These are phyloP conservation scores for Emberiza fucata DNA, from an alignment of 2,113 vertebrate genomes.

Conservation along the genomic window DNA sequence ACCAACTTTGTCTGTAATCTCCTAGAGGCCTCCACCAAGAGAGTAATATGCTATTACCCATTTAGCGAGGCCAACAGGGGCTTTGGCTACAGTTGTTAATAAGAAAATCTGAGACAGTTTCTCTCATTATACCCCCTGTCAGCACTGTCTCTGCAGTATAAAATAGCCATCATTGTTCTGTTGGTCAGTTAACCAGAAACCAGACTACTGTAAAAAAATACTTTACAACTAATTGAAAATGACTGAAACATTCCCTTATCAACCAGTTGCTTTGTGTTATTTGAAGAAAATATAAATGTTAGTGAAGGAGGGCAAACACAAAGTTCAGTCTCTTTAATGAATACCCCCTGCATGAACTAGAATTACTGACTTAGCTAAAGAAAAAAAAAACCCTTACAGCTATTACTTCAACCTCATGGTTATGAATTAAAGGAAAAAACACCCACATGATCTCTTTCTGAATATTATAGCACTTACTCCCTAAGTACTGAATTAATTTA, in stretches of 20 bases:
- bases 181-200: constrained; percentile 79
- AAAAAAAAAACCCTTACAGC: not conserved
- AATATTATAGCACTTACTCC: constrained; percentile 17
- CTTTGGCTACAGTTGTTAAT: constrained; percentile 80
- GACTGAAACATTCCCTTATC: constrained; percentile 74
- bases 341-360: constrained; percentile 7
- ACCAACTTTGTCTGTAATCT: constrained; percentile 77
- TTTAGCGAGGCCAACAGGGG: constrained; percentile 73
- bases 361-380: constrained; percentile 42
- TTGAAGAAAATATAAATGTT: constrained; percentile 70
- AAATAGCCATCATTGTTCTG: constrained; percentile 77
- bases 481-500: constrained; percentile 32
- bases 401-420: not conserved
- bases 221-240: constrained; percentile 79
- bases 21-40: constrained; percentile 74
- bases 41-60: constrained; percentile 77
- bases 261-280: constrained; percentile 68
- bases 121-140: constrained; percentile 82
- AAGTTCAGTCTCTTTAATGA: constrained; percentile 71
- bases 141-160: constrained; percentile 71
- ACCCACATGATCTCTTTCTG: not conserved
- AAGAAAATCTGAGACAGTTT: constrained; percentile 79
- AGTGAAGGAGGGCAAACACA: constrained; percentile 23
- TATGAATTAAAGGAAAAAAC: constrained; percentile 9
- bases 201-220: constrained; percentile 78